Conservation (phyloP, 2,797 vertebrate species). For the Anguilla marmorata region DNA sequence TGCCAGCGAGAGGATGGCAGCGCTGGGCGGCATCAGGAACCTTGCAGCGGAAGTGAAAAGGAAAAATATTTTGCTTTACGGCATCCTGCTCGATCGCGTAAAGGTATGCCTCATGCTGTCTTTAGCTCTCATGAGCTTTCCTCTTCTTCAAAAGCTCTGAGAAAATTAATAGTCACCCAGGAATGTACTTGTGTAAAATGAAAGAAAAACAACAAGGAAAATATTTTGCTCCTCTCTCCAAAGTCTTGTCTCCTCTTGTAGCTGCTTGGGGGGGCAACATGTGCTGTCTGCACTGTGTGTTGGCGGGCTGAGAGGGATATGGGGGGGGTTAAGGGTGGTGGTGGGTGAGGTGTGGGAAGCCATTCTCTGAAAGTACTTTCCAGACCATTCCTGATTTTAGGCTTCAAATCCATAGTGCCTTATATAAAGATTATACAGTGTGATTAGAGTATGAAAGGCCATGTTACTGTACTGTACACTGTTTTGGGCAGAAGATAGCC, state of each 20-base stretch:
- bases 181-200: conserved; percentile 47
- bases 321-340: conserved; percentile 18
- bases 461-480: not conserved
- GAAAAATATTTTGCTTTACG: conserved; percentile 82
- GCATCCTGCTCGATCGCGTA: conserved; percentile 74
- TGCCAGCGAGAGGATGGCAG: conserved; percentile 56
- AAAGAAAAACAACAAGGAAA: conserved; percentile 54
- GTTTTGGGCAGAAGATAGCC: not conserved
- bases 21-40: conserved; percentile 63
- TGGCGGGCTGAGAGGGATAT: not conserved
- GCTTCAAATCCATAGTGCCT: not conserved
- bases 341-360: not conserved
- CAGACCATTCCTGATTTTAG: not conserved
- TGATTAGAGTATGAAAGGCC: conserved; percentile 33
- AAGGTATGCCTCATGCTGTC: conserved; percentile 71
- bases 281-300: conserved; percentile 44
- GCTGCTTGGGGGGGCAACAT: conserved; percentile 47
- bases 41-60: conserved; percentile 74
- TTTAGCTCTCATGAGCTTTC: conserved; percentile 21
- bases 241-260: conserved; percentile 39
- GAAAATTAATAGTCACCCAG: conserved; percentile 45
- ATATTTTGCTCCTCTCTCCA: conserved; percentile 44
- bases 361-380: conserved; percentile 37
- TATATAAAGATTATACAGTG: not conserved
- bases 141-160: conserved; percentile 42